These are phyloP conservation scores for Antitype chi DNA, from an alignment of 2,888 invertebrate species.

Conservation along the genomic window DNA sequence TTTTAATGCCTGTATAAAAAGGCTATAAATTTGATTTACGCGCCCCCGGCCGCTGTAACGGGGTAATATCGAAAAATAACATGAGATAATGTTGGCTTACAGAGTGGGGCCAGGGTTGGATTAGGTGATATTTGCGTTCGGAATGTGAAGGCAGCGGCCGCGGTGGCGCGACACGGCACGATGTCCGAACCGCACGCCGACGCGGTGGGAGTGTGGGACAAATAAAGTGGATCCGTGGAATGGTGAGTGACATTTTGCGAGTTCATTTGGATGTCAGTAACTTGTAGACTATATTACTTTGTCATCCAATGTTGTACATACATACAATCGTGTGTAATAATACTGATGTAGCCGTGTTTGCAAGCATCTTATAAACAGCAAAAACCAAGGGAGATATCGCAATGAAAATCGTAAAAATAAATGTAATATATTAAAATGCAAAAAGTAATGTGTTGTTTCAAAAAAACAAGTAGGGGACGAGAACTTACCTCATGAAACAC, in stretches of 20 bases:
- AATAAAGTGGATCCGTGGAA: slow-evolving; percentile 22
- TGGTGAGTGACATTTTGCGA: slow-evolving; percentile 15
- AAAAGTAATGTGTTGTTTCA: slow-evolving; percentile 54
- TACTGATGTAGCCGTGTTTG: not conserved
- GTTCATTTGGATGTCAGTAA: slow-evolving; percentile 1
- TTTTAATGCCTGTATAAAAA: slow-evolving; percentile 90
- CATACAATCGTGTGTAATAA: not conserved
- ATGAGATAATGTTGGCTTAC: slow-evolving; percentile 89
- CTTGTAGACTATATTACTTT: slow-evolving; percentile 10
- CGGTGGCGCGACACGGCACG: slow-evolving; percentile 2
- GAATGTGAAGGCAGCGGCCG: slow-evolving; percentile 65
- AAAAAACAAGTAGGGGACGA: slow-evolving; percentile 67
- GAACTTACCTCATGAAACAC: slow-evolving; percentile 73
- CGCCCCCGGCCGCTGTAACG: slow-evolving; percentile 84
- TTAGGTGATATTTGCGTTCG: slow-evolving; percentile 81
- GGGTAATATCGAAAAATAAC: slow-evolving; percentile 90
- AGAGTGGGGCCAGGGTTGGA: slow-evolving; percentile 79
- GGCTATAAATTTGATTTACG: slow-evolving; percentile 90
- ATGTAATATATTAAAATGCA: slow-evolving; percentile 29
- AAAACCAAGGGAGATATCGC: not conserved
- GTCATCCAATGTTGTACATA: not conserved
- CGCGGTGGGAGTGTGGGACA: not conserved
- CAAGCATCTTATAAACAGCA: not conserved
- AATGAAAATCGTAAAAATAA: slow-evolving; percentile 12
- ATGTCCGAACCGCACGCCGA: not conserved